Percentiles rank a stretch among this genome's conserved stretches.
Evolutionary conservation across 2,113 vertebrate species (phyloP).

Genomic region (Todiramphus saurophagus): DNA sequence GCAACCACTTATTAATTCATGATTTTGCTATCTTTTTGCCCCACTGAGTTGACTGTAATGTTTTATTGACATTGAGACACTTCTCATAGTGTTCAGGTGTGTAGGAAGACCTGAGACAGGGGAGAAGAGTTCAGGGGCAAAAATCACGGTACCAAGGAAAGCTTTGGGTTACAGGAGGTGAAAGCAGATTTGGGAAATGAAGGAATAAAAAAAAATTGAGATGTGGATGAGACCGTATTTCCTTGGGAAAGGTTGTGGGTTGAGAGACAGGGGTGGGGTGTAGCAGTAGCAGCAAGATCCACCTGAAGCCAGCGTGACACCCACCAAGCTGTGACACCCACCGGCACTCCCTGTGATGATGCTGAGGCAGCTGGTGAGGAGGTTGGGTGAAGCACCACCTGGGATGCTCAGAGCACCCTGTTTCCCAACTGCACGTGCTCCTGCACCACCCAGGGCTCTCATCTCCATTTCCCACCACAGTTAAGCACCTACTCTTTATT

Average conservation of each 20-base stretch:
- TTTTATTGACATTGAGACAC: neutral
- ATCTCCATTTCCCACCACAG: neutral
- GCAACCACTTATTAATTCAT: neutral
- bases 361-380: neutral
- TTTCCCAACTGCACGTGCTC: neutral
- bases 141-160: neutral
- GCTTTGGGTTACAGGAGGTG: neutral
- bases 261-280: neutral
- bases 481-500: neutral
- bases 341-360: rapidly evolving
- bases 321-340: neutral
- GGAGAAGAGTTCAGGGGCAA: neutral
- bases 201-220: neutral
- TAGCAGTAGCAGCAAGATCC: neutral
- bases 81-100: neutral
- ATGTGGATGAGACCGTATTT: neutral
- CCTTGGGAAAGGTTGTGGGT: neutral
- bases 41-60: neutral
- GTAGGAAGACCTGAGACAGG: neutral
- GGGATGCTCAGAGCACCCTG: neutral
- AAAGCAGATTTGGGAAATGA: neutral
- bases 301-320: neutral
- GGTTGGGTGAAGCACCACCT: neutral
- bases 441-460: neutral
- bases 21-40: neutral